Base-by-base conservation (phyloP, 2,888 invertebrate species). In the Drosophila gaucha region DNA sequence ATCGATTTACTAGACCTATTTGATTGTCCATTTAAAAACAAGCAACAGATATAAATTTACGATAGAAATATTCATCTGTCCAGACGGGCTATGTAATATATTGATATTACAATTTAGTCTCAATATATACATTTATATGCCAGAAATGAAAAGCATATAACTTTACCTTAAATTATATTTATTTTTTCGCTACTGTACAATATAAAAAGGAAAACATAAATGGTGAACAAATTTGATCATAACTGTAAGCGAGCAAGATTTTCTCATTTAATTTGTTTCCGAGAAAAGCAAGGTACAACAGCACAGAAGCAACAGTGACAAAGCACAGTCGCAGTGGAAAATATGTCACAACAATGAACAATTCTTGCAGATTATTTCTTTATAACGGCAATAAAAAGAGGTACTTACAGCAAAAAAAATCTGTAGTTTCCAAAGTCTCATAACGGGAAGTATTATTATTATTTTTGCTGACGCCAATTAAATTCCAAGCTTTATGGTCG, bases 381-480 rank as follows among this genome's bases (percentile, higher is more conserved):
- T 49, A 56, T 46, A 55, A 67, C 39, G 36, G 46, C 72, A 44
- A 64, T 51, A 64, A 59, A 50, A 51, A 33, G 41, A 31, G 39
- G 39, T 35, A 44, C 52, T 57, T 54, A 44, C 16, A 46, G 39
- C 12, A 39, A 44, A n/a, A 43, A 9, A 38, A 36, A 33, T 33
- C 36, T 28, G 28, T 8, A 51, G 22, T 46, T 46, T 18, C 6
- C 20, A 36, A 10, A 38, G 65, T 41, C 54, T 69, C 68, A 59
- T 71, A 72, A 62, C 36, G 50, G 46, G 20, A 22, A 31, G 20
- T 31, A 46, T 73, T 60, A 56, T 85, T 57, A 58, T 65, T 69
- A 31, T 28, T 72, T 41, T 57, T 41, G 57, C 38, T 54, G 60
- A 38, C 55, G 84, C 64, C 75, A 86, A 86, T 86, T 78, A 78